Conservation (phyloP, 2,797 vertebrate genomes). For the Bradypus variegatus region DNA sequence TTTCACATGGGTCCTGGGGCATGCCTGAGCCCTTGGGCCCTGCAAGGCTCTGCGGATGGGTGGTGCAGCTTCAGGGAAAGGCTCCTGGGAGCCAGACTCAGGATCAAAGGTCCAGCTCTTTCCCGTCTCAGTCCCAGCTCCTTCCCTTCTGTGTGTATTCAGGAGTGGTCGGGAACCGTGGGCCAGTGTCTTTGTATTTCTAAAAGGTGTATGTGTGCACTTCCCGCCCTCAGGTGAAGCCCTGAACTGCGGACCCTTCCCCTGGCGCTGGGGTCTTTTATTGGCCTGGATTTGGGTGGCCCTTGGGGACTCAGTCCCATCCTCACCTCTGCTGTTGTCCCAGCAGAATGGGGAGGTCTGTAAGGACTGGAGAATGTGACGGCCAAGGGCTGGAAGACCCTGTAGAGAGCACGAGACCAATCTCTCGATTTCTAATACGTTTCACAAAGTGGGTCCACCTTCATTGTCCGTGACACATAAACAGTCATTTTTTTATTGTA, state of each 20-base stretch:
- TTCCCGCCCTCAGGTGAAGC: background rate
- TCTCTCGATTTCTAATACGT: background rate
- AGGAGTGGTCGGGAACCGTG: background rate
- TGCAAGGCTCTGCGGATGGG: background rate
- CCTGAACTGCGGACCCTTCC: background rate
- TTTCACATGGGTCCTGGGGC: slow-evolving; percentile 30
- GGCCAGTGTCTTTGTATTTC: background rate
- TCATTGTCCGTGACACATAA: background rate
- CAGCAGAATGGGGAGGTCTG: background rate
- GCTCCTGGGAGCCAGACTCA: background rate
- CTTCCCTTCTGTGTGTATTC: background rate
- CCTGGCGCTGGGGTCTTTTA: too few species aligned
- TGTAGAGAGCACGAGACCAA: background rate
- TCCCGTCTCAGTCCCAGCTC: background rate
- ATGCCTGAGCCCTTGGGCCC: background rate
- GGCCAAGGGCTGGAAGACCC: background rate
- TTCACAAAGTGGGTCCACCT: background rate
- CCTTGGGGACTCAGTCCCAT: background rate
- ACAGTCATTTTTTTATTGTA: background rate
- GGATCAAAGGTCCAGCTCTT: background rate
- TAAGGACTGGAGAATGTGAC: background rate
- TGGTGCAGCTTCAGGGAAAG: background rate
- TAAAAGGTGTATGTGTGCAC: rapidly evolving
- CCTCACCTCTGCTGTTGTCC: background rate
- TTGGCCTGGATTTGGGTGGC: background rate